Evolutionary conservation across 2,888 invertebrate genomes (phyloP).

Genomic region (Ganaspis brasiliensis): DNA sequence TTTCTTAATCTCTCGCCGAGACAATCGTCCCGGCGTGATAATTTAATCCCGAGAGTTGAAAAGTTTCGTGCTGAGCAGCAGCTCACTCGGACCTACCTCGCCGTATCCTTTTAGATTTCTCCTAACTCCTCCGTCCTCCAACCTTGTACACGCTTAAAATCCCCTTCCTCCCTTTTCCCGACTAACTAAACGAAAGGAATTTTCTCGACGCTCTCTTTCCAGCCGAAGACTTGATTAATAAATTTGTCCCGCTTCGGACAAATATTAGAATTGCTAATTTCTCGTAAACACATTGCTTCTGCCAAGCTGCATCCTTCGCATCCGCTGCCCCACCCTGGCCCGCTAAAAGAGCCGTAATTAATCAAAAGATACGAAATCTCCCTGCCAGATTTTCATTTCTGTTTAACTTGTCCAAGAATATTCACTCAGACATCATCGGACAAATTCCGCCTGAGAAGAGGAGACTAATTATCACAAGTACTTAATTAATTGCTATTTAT

Average conservation of each 20-base stretch:
- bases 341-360: conserved; percentile 54
- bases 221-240: conserved; percentile 70
- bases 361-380: conserved; percentile 53
- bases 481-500: conserved; percentile 50
- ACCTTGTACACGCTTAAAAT: conserved; percentile 12
- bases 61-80: conserved; percentile 77
- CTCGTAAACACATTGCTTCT: conserved; percentile 64
- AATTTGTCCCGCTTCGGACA: conserved; percentile 67
- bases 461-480: conserved; percentile 13
- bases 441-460: conserved; percentile 37
- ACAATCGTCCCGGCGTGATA: conserved; percentile 78
- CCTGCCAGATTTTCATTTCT: conserved; percentile 21
- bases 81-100: conserved; percentile 50
- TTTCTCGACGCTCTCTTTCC: conserved; percentile 32
- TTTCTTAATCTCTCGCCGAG: conserved; percentile 62
- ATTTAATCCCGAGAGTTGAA: conserved; percentile 79
- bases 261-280: conserved; percentile 75
- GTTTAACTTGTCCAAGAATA: conserved; percentile 31
- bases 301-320: conserved; percentile 24
- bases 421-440: conserved; percentile 12
- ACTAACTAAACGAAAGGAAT: conserved; percentile 33
- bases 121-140: conserved; percentile 34
- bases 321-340: conserved; percentile 3
- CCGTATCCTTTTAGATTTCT: conserved; percentile 41
- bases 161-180: neutral